These are phyloP conservation scores for Cheilosia scutellata DNA, from an alignment of 2,888 invertebrate species.

Conservation along the genomic window DNA sequence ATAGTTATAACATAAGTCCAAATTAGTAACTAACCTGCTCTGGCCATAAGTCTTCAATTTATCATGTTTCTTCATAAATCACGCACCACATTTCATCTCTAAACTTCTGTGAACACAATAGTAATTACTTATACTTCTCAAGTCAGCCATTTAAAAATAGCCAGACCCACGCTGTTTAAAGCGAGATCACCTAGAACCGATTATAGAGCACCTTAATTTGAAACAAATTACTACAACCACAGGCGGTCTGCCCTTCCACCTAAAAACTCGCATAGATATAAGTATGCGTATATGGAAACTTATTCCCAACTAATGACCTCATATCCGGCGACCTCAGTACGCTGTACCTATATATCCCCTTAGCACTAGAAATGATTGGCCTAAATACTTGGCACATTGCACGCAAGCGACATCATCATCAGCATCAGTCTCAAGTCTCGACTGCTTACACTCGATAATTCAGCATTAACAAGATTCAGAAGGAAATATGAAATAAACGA, in stretches of 20 bases:
- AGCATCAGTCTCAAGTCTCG: neutral
- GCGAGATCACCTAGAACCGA: conserved; percentile 37
- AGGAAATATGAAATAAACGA: conserved; percentile 11
- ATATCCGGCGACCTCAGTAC: conserved; percentile 41
- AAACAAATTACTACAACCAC: conserved; percentile 49
- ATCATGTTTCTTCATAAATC: neutral
- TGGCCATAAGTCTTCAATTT: neutral
- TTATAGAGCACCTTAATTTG: conserved; percentile 29
- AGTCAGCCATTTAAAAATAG: conserved; percentile 1
- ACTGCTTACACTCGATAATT: conserved; percentile 39
- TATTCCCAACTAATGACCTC: conserved; percentile 42
- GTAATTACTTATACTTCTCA: neutral
- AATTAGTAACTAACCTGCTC: neutral
- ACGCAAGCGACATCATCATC: conserved; percentile 28
- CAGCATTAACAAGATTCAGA: conserved; percentile 17
- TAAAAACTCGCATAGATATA: conserved; percentile 1
- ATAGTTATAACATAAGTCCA: neutral
- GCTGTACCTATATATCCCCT: neutral
- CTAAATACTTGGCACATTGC: conserved; percentile 37
- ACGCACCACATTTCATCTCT: neutral
- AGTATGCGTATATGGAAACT: conserved; percentile 21
- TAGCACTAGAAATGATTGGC: conserved; percentile 32
- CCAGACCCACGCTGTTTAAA: conserved; percentile 14
- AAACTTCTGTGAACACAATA: neutral
- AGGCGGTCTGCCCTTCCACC: conserved; percentile 42